phyloP scores from a whole-genome alignment of 2,797 vertebrate species.

The Sebastes trivittatus region DNA sequence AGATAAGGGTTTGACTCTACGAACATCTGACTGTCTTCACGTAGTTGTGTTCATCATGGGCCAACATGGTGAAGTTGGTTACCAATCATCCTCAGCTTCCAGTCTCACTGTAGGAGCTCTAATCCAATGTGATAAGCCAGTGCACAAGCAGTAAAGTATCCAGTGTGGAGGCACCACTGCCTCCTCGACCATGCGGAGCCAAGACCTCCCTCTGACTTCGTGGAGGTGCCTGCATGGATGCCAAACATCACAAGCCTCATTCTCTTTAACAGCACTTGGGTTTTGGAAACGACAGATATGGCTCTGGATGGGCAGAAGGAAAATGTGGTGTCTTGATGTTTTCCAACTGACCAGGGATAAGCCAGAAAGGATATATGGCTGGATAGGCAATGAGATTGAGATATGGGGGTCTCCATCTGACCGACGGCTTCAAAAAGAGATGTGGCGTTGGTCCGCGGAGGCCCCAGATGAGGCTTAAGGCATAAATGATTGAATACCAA shows the following conservation, averaged over 20 bases:
- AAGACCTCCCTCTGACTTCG: conserved; percentile 66
- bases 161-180: conserved; percentile 55
- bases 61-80: conserved; percentile 55
- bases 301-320: conserved; percentile 72
- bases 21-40: conserved; percentile 30
- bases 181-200: conserved; percentile 59
- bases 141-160: conserved; percentile 55
- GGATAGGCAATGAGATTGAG: conserved; percentile 76
- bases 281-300: conserved; percentile 76
- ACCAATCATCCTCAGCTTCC: conserved; percentile 65
- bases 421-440: conserved; percentile 72
- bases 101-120: conserved; percentile 64
- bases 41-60: conserved; percentile 30
- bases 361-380: conserved; percentile 76
- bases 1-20: conserved; percentile 38
- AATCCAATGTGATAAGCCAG: conserved; percentile 79
- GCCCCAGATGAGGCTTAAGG: conserved; percentile 70
- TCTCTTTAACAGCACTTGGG: conserved; percentile 57
- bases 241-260: conserved; percentile 76
- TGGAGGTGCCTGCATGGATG: conserved; percentile 66
- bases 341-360: conserved; percentile 77
- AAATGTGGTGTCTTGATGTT: conserved; percentile 80
- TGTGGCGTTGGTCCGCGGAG: conserved; percentile 47
- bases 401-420: conserved; percentile 73
- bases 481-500: conserved; percentile 66